These are phyloP conservation scores for Syrista parreyssii DNA, from an alignment of 2,888 invertebrate species.

Conservation along the genomic window DNA sequence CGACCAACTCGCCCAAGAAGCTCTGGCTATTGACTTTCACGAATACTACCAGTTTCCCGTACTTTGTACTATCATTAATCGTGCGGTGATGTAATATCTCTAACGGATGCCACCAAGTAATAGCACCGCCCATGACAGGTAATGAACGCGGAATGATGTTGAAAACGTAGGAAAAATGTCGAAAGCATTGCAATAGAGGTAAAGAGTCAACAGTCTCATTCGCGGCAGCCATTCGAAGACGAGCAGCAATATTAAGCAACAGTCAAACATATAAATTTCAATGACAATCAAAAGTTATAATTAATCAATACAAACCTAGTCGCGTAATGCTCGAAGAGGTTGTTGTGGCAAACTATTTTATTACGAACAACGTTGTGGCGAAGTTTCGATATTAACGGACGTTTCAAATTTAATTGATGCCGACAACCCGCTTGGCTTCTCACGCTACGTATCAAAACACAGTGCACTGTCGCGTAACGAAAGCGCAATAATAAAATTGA, in stretches of 20 bases:
- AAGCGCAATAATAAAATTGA: not conserved
- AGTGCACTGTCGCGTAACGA: not conserved
- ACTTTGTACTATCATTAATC: not conserved
- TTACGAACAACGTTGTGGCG: not conserved
- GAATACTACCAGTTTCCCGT: not conserved
- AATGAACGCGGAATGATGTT: not conserved
- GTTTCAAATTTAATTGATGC: not conserved
- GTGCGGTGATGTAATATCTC: not conserved
- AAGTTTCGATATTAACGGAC: not conserved
- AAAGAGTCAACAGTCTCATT: not conserved
- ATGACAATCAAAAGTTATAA: not conserved
- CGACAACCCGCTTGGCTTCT: not conserved
- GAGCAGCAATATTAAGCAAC: not conserved
- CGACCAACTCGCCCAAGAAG: not conserved
- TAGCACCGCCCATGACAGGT: not conserved
- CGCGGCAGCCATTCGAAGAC: not conserved
- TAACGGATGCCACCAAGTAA: not conserved
- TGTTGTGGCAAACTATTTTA: not conserved
- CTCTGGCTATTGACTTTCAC: constrained; percentile 1
- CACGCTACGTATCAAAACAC: not conserved
- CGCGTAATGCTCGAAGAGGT: not conserved
- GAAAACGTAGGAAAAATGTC: not conserved
- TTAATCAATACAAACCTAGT: not conserved
- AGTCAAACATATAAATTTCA: not conserved
- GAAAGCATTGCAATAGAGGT: not conserved